Evolutionary conservation across 2,797 vertebrate genomes (phyloP), one percentile per base, ranked within the genome.

Genomic region (Protonibea diacanthus): DNA sequence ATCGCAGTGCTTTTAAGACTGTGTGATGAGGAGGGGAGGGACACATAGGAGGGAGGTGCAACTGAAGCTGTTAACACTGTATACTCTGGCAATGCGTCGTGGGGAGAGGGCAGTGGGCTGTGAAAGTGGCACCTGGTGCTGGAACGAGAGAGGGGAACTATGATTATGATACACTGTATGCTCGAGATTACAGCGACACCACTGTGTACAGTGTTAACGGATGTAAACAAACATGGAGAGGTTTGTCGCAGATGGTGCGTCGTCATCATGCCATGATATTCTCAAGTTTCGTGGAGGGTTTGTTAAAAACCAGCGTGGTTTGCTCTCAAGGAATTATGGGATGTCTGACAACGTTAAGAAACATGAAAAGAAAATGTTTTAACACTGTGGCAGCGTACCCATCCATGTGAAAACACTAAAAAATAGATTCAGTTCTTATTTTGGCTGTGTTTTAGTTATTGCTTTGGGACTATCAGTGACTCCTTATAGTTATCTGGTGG

Each of bases 1-100:
- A 20, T n/a, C 60, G 72, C 69, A 64, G 76, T 84, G 78, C 57
- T 74, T 85, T 89, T 89, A 90, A 92, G 86, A 93, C 85, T 71
- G 49, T 49, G 71, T 76, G 77, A 76, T 18, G 6, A 4, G n/a
- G 47, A 6, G 14, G 5, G 6, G 27, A 18, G 12, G n/a, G 2
- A 14, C 29, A 63, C 48, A 63, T 23, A 4, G 6, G 14, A 45
- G 42, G 66, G 52, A 29, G 55, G 68, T 47, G 60, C 27, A 23
- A 40, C 53, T 52, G 67, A 77, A 80, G 68, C 52, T 15, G 84
- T 66, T 75, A 89, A 90, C 80, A 88, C 89, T 88, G 82, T 76
- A 51, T 80, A 81, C 63, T 89, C 71, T 80, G 85, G 77, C 52
- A 72, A 78, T 65, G 78, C 10, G 21, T 58, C 11, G 17, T 71